Evolutionary conservation across 2,888 invertebrate genomes (phyloP).

Genomic region (Nezara viridula): DNA sequence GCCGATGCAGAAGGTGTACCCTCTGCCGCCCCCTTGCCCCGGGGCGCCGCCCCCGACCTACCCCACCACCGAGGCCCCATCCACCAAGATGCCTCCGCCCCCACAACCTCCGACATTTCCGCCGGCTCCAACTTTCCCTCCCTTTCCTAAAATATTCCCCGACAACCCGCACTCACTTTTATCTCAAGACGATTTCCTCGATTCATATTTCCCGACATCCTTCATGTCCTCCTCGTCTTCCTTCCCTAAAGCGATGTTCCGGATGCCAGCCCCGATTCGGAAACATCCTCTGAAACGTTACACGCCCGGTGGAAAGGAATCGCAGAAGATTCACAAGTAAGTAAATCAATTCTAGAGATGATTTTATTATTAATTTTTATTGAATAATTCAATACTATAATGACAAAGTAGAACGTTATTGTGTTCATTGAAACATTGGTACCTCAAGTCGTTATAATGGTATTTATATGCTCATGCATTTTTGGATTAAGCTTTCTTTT

Average conservation of each 20-base stretch:
- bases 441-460: too few relatives aligned
- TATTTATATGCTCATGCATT: too few relatives aligned
- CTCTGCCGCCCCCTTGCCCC: constrained; percentile 61
- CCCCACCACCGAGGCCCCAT: constrained; percentile 59
- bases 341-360: neutral
- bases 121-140: constrained; percentile 56
- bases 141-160: constrained; percentile 15
- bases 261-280: neutral
- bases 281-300: constrained; percentile 14
- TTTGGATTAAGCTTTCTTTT: too few relatives aligned
- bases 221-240: constrained; percentile 7
- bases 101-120: constrained; percentile 47
- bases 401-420: too few relatives aligned
- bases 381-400: too few relatives aligned
- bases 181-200: constrained; percentile 35
- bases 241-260: neutral
- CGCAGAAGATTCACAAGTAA: constrained; percentile 21
- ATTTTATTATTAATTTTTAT: neutral
- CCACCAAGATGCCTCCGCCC: constrained; percentile 56
- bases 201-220: constrained; percentile 45
- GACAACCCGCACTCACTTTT: neutral
- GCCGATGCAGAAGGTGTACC: constrained; percentile 61
- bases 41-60: constrained; percentile 60
- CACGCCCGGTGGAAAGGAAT: neutral
- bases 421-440: too few relatives aligned